Evolutionary conservation across 2,888 invertebrate genomes (phyloP).

Genomic region (Drosophila subsilvestris): DNA sequence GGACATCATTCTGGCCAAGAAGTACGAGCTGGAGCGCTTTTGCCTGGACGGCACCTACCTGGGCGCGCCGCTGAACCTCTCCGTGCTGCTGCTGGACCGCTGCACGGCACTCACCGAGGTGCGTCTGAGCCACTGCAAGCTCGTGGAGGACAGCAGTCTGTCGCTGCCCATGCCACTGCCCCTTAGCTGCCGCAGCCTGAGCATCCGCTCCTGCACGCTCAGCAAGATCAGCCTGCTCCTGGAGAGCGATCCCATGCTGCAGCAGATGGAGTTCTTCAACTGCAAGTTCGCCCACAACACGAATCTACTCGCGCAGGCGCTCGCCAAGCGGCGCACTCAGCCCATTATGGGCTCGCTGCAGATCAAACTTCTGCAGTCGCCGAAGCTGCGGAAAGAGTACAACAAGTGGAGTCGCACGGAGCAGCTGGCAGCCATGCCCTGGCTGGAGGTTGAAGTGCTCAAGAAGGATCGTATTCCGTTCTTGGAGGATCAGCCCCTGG

Average conservation of each 20-base stretch:
- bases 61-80: slow-evolving; percentile 27
- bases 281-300: not conserved
- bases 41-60: slow-evolving; percentile 54
- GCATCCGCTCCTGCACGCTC: slow-evolving; percentile 42
- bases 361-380: slow-evolving; percentile 11
- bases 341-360: not conserved
- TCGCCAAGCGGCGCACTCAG: not conserved
- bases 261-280: slow-evolving; percentile 28
- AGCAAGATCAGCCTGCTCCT: slow-evolving; percentile 1
- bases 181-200: slow-evolving; percentile 37
- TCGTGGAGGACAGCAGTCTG: not conserved
- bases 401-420: slow-evolving; percentile 4
- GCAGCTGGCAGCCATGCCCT: not conserved
- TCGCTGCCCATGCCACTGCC: slow-evolving; percentile 32
- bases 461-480: not conserved
- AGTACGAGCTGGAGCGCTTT: slow-evolving; percentile 23
- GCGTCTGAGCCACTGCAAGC: slow-evolving; percentile 49
- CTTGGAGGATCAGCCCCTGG: not conserved
- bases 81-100: slow-evolving; percentile 25
- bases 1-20: slow-evolving; percentile 44
- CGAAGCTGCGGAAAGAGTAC: slow-evolving; percentile 12
- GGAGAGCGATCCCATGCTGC: slow-evolving; percentile 9
- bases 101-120: slow-evolving; percentile 51
- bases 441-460: slow-evolving; percentile 23
- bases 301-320: not conserved